Percentiles rank a stretch among this genome's conserved stretches.
Conservation (phyloP, 2,888 invertebrate genomes). For the Eilema depressum region DNA sequence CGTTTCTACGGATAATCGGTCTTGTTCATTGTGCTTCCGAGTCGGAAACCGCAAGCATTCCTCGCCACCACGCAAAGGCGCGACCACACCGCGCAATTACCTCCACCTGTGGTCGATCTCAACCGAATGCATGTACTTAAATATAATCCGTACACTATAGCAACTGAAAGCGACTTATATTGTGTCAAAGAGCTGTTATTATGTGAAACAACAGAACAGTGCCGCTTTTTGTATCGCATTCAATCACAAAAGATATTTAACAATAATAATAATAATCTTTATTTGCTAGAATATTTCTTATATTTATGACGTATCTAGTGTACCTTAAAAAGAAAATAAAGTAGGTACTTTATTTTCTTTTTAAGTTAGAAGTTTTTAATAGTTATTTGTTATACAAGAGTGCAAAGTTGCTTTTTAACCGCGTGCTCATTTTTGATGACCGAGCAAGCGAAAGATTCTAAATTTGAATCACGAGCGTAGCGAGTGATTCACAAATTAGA, state of each 20-base stretch:
- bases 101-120: slow-evolving; percentile 51
- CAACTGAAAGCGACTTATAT: slow-evolving; percentile 11
- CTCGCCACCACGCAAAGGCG: slow-evolving; percentile 44
- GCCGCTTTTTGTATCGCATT: background rate
- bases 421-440: no score
- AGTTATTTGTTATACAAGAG: no score
- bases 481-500: no score
- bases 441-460: no score
- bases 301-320: no score
- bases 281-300: background rate
- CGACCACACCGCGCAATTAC: slow-evolving; percentile 47
- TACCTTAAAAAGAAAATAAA: no score
- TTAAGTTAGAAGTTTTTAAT: no score
- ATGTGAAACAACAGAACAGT: slow-evolving; percentile 4
- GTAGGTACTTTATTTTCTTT: no score
- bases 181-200: slow-evolving; percentile 14
- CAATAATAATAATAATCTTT: background rate
- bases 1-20: slow-evolving; percentile 45
- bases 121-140: slow-evolving; percentile 43
- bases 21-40: slow-evolving; percentile 62
- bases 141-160: slow-evolving; percentile 34
- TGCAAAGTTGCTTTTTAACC: no score
- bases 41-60: slow-evolving; percentile 72
- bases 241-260: background rate
- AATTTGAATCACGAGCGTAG: no score